Percentiles rank a stretch among this genome's conserved stretches.
These are phyloP conservation scores for Egretta garzetta DNA, from an alignment of 2,113 vertebrate genomes.

Conservation along the genomic window DNA sequence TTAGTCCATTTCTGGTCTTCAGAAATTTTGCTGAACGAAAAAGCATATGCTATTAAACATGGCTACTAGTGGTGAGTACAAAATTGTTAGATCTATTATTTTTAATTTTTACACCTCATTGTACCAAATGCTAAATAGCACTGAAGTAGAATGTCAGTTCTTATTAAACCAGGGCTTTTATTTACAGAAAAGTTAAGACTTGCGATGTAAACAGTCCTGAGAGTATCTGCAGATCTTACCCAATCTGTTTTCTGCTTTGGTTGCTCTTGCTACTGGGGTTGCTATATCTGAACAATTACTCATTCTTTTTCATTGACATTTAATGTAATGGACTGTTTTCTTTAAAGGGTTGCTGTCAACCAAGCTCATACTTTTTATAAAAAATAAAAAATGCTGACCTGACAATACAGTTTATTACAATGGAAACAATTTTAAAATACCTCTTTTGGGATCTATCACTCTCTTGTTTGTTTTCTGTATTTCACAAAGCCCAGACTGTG, in stretches of 20 bases:
- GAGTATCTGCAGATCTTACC: not conserved
- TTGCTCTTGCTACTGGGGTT: conserved; percentile 39
- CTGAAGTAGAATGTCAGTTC: not conserved
- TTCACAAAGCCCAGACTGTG: not conserved
- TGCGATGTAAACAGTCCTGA: not conserved
- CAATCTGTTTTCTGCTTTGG: not conserved
- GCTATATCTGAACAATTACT: not conserved
- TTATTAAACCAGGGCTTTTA: not conserved
- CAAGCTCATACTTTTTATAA: not conserved
- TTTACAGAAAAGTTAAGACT: not conserved
- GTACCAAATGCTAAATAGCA: not conserved
- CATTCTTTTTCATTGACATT: conserved; percentile 12
- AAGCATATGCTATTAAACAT: not conserved
- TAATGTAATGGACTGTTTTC: not conserved
- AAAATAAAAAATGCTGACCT: not conserved
- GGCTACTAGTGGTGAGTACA: not conserved
- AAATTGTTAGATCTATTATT: not conserved
- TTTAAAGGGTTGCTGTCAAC: not conserved
- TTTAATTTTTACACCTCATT: not conserved
- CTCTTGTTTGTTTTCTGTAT: not conserved
- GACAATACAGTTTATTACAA: not conserved
- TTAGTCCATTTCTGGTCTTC: not conserved
- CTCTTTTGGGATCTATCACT: not conserved
- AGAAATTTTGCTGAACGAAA: not conserved
- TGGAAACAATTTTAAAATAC: not conserved